Conservation (phyloP, 2,113 vertebrate genomes). For the Atlantisia rogersi region DNA sequence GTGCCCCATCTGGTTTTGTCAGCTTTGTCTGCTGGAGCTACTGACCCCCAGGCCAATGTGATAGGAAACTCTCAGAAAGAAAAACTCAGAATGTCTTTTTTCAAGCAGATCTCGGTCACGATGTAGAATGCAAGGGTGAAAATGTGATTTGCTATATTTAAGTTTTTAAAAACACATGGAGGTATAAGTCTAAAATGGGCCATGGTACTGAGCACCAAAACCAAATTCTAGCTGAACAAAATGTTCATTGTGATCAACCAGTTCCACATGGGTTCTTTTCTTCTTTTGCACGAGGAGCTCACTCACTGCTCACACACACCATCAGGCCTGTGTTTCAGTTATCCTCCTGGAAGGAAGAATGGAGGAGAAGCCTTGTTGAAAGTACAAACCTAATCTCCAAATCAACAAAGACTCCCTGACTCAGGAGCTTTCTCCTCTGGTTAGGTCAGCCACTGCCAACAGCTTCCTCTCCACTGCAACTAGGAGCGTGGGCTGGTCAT, state of each 20-base stretch:
- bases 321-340: neutral
- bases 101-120: neutral
- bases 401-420: neutral
- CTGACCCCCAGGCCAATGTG: fast-evolving
- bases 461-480: neutral
- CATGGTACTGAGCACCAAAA: neutral
- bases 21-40: neutral
- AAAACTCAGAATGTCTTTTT: neutral
- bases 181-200: neutral
- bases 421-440: neutral
- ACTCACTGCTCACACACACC: fast-evolving
- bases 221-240: neutral
- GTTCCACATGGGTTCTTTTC: neutral
- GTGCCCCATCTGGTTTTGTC: neutral
- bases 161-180: neutral
- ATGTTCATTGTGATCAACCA: neutral
- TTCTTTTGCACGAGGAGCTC: neutral
- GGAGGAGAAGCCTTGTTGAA: neutral
- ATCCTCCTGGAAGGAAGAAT: neutral
- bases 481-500: neutral
- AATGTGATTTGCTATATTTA: neutral
- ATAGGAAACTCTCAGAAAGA: neutral
- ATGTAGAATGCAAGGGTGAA: neutral
- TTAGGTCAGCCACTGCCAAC: neutral
- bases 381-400: neutral